Percentiles rank a stretch among this genome's conserved stretches.
phyloP scores from a whole-genome alignment of 1,140 invertebrate species.

The Caenorhabditis remanei region DNA sequence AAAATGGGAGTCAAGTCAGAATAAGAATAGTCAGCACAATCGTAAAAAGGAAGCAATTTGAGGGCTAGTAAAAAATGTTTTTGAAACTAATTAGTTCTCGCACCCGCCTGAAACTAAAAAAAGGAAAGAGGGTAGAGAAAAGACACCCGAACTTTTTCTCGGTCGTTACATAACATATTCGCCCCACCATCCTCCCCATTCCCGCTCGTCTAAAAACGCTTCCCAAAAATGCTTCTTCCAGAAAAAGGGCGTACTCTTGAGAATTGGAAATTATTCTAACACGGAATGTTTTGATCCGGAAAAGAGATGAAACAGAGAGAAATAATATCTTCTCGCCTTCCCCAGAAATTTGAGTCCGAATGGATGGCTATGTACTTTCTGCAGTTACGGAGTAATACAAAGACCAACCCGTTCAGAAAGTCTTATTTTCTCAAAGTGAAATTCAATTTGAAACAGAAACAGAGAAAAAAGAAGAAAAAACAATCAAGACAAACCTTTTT shows the following conservation, averaged over 20 bases:
- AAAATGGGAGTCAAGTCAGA: background rate
- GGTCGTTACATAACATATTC: conserved; percentile 49
- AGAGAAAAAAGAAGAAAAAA: conserved; percentile 7
- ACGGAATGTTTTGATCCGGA: conserved; percentile 30
- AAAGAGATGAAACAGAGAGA: background rate
- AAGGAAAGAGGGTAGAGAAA: background rate
- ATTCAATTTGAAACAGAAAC: background rate
- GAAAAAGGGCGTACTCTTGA: conserved; percentile 34
- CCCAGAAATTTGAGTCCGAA: background rate
- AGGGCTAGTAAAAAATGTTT: background rate
- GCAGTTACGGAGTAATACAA: background rate
- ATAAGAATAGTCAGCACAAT: conserved; percentile 6
- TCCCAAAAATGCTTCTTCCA: background rate
- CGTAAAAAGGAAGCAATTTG: conserved; percentile 43
- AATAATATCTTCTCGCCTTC: conserved; percentile 10
- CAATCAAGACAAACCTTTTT: conserved; percentile 33
- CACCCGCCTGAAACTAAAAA: background rate
- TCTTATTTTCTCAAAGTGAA: background rate
- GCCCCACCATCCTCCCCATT: background rate
- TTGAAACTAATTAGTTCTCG: conserved; percentile 47
- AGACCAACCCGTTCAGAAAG: conserved; percentile 2
- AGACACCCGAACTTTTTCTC: conserved; percentile 49
- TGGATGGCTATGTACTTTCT: background rate
- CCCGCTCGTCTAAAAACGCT: background rate
- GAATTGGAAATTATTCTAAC: conserved; percentile 53